phyloP scores from a whole-genome alignment of 1,140 invertebrate species.

The Drosophila mauritiana region DNA sequence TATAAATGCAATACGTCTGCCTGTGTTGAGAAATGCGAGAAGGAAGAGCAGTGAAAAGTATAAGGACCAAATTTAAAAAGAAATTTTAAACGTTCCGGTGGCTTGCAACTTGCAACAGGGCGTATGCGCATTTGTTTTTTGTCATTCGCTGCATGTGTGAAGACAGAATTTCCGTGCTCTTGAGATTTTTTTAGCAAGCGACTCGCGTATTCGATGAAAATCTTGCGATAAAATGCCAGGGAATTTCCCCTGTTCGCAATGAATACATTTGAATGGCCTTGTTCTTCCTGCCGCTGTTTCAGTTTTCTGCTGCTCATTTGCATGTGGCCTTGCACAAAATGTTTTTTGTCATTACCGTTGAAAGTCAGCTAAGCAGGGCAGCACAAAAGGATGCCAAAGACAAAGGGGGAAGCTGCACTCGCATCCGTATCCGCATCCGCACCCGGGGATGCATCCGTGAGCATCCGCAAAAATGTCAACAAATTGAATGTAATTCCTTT shows the following conservation, averaged over 20 bases:
- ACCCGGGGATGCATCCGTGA: constrained; percentile 22
- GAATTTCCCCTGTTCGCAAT: constrained; percentile 38
- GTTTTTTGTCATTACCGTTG: constrained; percentile 74
- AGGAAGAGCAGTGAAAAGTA: constrained; percentile 3
- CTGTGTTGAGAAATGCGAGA: constrained; percentile 56
- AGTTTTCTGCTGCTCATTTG: constrained; percentile 63
- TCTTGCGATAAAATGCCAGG: constrained; percentile 66
- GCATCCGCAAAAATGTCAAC: constrained; percentile 62
- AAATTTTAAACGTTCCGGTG: constrained; percentile 48
- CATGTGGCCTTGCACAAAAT: constrained; percentile 73
- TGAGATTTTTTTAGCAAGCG: constrained; percentile 48
- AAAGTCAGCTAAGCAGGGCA: constrained; percentile 41
- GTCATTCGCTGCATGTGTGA: constrained; percentile 17
- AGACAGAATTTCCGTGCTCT: constrained; percentile 27
- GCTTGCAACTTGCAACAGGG: constrained; percentile 49
- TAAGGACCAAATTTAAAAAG: constrained; percentile 49
- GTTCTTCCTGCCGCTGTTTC: constrained; percentile 22
- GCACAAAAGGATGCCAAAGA: constrained; percentile 16
- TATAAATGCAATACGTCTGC: constrained; percentile 26
- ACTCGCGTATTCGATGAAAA: constrained; percentile 69
- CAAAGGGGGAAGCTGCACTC: constrained; percentile 34
- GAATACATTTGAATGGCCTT: constrained; percentile 49
- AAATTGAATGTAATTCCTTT: constrained; percentile 81
- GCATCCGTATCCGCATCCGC: constrained; percentile 30
- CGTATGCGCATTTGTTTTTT: constrained; percentile 59